Evolutionary conservation across 2,888 invertebrate genomes (phyloP).

Genomic region (Caenorhabditis japonica): DNA sequence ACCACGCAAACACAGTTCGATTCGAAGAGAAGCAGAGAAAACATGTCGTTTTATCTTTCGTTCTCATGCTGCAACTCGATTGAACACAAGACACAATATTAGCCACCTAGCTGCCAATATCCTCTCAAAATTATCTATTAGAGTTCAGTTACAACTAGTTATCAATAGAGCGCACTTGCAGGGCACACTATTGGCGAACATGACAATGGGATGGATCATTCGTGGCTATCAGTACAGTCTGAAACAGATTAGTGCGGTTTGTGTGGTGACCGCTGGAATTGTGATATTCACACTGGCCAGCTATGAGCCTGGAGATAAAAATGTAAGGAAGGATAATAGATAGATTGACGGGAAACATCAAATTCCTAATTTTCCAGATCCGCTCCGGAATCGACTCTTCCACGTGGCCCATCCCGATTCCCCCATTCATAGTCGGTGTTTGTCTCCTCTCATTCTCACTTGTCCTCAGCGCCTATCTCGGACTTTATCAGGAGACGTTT

Average conservation of each 20-base stretch:
- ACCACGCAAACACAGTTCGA: too few species aligned
- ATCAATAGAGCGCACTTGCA: constrained; percentile 74
- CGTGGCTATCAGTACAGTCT: constrained; percentile 84
- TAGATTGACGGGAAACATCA: too few species aligned
- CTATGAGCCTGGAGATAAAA: constrained; percentile 46
- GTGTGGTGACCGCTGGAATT: constrained; percentile 88
- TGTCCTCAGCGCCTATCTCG: constrained; percentile 88
- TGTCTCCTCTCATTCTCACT: constrained; percentile 87
- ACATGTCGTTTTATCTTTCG: too few species aligned
- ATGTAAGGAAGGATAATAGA: too few species aligned
- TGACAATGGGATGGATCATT: constrained; percentile 93
- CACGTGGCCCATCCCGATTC: constrained; percentile 42
- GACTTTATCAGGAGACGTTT: constrained; percentile 79
- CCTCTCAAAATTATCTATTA: too few species aligned
- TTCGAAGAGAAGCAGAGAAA: too few species aligned
- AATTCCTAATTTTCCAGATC: constrained; percentile 31
- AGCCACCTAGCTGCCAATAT: too few species aligned
- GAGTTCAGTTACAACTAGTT: too few species aligned
- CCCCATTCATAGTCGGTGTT: constrained; percentile 65
- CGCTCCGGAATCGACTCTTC: constrained; percentile 32
- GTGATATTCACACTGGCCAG: constrained; percentile 86
- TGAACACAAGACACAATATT: too few species aligned
- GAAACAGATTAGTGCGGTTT: constrained; percentile 83
- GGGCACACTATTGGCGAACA: constrained; percentile 95
- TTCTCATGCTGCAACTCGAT: too few species aligned